Base-by-base conservation (phyloP, 64 coral and sea anemone genomes). In the Orbicella faveolata region DNA sequence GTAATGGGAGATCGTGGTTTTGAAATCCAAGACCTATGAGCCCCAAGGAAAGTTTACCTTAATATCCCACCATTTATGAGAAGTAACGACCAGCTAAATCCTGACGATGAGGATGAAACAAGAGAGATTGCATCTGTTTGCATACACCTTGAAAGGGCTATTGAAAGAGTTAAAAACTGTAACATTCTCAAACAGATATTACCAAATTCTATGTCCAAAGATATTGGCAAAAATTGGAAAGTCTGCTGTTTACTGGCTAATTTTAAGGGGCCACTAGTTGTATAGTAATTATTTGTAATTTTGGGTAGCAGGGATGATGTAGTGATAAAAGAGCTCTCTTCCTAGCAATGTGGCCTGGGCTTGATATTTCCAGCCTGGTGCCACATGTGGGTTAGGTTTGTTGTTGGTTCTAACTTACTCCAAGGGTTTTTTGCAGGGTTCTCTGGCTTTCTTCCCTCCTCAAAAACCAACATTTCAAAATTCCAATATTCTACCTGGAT, bases 1-100 rank as follows among this genome's bases (percentile, higher is more conserved):
- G 79, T 84, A 16, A 94, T 94, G 87, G 73, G 73, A 25, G 87
- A 94, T 77, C 53, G 37, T 16, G 87, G 87, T 59, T 94, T 94
- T 69, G 74, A 89, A 26, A 89, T 94, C 89, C 51, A 77, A 83
- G 87, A 83, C 18, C 14, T 87, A 19, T 66, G 89, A 65, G 16
- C 78, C 9, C 21, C 57, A 21, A 61, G 75, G 44, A 63, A 72
- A 25, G 41, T 64, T 17, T 63, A 61, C 59, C 18, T 89, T 13
- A 94, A 85, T 34, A 85, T 85, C 26, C 87, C 79, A 84, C 52
- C 73, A 18, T 91, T 86, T 54, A 51, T 67, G 67, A 53, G 73
- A 39, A 73, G 26, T 35, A 91, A 91, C 61, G 73, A 91, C 11
- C 37, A 64, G 37, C 70, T 91, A 34, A 41, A 63, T 65, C 52